Evolutionary conservation across 2,797 vertebrate genomes (phyloP).

Genomic region (Lepilemur septentrionalis): DNA sequence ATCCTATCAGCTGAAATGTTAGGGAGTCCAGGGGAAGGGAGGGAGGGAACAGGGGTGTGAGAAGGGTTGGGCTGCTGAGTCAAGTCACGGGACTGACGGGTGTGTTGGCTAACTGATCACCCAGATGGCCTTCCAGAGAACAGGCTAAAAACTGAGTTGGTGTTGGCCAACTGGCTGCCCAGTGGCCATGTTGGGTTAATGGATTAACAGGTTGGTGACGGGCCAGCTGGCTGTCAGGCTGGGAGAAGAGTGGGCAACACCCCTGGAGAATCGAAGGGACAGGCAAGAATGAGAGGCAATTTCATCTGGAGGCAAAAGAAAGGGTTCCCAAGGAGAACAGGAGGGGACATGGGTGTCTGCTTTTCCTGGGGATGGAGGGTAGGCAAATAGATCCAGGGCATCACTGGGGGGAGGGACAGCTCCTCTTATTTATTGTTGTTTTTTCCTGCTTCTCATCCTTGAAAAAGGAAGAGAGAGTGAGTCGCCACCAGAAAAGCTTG

Average conservation of each 20-base stretch:
- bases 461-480: constrained; percentile 27
- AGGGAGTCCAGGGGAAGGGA: constrained; percentile 7
- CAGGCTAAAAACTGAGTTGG: neutral
- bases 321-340: neutral
- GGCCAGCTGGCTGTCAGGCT: constrained; percentile 58
- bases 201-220: constrained; percentile 48
- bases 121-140: constrained; percentile 65
- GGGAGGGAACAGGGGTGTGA: constrained; percentile 23
- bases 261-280: constrained; percentile 22
- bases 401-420: neutral
- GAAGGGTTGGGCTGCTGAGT: constrained; percentile 23
- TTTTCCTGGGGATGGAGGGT: neutral
- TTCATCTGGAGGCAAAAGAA: constrained; percentile 2
- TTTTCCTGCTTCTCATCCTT: constrained; percentile 43
- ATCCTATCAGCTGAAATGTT: constrained; percentile 65
- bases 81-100: neutral
- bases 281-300: neutral
- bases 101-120: constrained; percentile 60
- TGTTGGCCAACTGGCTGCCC: constrained; percentile 62
- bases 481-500: neutral
- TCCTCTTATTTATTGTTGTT: neutral
- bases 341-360: neutral
- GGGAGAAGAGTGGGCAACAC: neutral
- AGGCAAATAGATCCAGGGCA: neutral
- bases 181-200: constrained; percentile 39